These are phyloP conservation scores for Digitonthophagus gazella DNA, from an alignment of 2,888 invertebrate genomes.

Conservation along the genomic window DNA sequence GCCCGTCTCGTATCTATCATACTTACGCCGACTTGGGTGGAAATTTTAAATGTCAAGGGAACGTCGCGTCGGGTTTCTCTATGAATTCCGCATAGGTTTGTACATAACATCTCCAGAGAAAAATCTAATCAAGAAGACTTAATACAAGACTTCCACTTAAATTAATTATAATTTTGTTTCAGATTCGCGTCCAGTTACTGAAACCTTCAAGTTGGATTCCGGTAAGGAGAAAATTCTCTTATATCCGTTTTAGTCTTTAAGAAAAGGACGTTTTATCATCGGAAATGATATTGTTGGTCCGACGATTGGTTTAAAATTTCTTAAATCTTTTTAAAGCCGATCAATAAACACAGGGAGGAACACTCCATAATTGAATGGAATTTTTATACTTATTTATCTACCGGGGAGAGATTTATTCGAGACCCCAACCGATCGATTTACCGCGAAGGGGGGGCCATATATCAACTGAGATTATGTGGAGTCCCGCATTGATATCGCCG, in stretches of 20 bases:
- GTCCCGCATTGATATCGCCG: slow-evolving; percentile 2
- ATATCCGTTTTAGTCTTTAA: not conserved
- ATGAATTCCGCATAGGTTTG: too few species aligned
- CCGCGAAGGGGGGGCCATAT: not conserved
- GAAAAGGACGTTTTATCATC: not conserved
- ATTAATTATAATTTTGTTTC: not conserved
- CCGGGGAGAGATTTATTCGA: not conserved
- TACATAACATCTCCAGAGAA: too few species aligned
- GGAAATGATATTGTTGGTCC: not conserved
- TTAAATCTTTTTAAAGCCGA: not conserved
- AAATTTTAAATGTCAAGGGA: slow-evolving; percentile 11
- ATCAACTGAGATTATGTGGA: slow-evolving; percentile 8
- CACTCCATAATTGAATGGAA: not conserved
- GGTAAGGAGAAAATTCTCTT: not conserved
- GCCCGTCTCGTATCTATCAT: slow-evolving; percentile 5
- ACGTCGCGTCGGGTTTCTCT: not conserved
- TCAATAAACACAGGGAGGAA: too few species aligned
- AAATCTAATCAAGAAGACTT: too few species aligned
- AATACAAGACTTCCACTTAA: too few species aligned
- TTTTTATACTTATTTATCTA: slow-evolving; percentile 6
- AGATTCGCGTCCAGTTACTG: not conserved
- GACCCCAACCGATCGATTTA: not conserved
- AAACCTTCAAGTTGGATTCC: not conserved
- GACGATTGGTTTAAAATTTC: not conserved
- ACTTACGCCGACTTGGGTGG: not conserved